These are phyloP conservation scores for Plemyria rubiginata DNA, from an alignment of 2,888 invertebrate species.

Conservation along the genomic window DNA sequence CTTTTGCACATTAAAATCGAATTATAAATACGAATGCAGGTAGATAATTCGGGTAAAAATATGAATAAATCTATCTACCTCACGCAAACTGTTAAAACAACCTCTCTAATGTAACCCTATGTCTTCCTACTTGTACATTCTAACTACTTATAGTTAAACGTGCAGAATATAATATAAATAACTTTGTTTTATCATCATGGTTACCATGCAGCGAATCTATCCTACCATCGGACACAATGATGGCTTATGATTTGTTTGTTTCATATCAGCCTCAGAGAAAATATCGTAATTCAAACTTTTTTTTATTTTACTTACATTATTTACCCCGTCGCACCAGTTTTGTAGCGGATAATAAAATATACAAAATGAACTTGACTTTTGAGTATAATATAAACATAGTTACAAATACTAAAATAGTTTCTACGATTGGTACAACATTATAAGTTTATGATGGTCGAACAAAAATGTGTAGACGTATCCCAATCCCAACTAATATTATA, in stretches of 20 bases:
- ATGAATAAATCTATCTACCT: constrained; percentile 24
- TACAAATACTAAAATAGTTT: constrained; percentile 7
- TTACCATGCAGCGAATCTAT: constrained; percentile 75
- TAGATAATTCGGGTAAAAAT: constrained; percentile 17
- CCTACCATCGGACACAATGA: constrained; percentile 72
- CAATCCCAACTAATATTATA: too few relatives aligned
- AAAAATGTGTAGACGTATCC: background rate
- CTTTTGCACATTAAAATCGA: constrained; percentile 9
- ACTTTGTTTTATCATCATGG: constrained; percentile 56
- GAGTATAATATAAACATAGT: constrained; percentile 17
- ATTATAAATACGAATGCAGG: constrained; percentile 12
- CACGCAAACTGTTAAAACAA: constrained; percentile 24
- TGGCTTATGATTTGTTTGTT: constrained; percentile 61
- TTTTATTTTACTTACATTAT: constrained; percentile 77
- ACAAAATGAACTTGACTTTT: constrained; percentile 42
- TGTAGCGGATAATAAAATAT: constrained; percentile 73
- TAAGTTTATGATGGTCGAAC: background rate
- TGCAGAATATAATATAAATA: constrained; percentile 59
- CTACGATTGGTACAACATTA: background rate
- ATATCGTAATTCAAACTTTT: constrained; percentile 68
- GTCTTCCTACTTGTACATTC: constrained; percentile 39
- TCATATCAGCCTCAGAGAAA: constrained; percentile 61
- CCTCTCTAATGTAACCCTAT: constrained; percentile 26
- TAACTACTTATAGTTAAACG: constrained; percentile 66
- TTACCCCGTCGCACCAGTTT: constrained; percentile 78